phyloP scores from a whole-genome alignment of 2,113 vertebrate genomes.

The Mohoua ochrocephala region DNA sequence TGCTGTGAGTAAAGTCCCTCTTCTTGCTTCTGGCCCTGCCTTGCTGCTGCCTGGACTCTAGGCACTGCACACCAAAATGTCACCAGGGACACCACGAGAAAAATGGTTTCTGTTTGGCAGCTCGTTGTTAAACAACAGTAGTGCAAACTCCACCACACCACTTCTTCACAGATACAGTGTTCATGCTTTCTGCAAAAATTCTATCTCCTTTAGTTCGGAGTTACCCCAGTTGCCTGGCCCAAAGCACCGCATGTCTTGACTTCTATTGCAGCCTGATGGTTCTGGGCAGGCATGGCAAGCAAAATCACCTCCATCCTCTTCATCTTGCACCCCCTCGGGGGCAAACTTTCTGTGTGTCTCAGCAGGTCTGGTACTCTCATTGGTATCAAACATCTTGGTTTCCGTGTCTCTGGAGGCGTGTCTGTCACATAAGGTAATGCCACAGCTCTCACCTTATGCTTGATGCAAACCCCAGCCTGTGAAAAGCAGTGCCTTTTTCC shows the following conservation, averaged over 20 bases:
- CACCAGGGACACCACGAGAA: not conserved
- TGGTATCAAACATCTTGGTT: not conserved
- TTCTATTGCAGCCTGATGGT: not conserved
- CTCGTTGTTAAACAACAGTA: not conserved
- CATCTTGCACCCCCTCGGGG: rapidly evolving
- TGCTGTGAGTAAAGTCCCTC: not conserved
- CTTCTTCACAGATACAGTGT: not conserved
- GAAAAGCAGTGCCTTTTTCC: not conserved
- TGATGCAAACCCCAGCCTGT: not conserved
- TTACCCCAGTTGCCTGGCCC: not conserved
- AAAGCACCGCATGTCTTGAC: not conserved
- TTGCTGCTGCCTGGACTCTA: not conserved
- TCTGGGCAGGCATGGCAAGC: rapidly evolving
- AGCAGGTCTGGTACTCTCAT: not conserved
- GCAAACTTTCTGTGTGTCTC: not conserved
- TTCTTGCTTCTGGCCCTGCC: not conserved
- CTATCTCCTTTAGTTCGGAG: not conserved
- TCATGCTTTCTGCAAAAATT: not conserved
- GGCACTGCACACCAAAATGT: not conserved
- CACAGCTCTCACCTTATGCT: not conserved
- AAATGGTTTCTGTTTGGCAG: not conserved
- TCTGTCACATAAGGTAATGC: not conserved
- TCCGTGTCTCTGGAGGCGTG: not conserved
- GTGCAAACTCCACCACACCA: not conserved
- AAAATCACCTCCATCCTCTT: not conserved